Percentiles rank a stretch among this genome's conserved stretches.
Evolutionary conservation across 2,113 vertebrate species (phyloP).

Genomic region (Phaethon lepturus): DNA sequence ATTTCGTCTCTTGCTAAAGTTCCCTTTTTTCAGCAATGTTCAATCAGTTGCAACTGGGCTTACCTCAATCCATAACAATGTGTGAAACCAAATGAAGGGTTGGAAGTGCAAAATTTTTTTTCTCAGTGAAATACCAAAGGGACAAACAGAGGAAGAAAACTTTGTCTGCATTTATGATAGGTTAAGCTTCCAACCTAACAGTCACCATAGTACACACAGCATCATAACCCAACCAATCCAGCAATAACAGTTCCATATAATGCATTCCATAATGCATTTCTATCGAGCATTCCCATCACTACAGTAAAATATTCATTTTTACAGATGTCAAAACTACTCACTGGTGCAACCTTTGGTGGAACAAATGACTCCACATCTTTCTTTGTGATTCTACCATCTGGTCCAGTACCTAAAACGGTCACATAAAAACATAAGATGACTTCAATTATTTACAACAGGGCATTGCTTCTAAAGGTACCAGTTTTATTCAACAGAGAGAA

Average conservation of each 20-base stretch:
- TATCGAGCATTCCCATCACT: neutral
- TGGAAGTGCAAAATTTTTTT: neutral
- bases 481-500: neutral
- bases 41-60: neutral
- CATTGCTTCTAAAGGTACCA: neutral
- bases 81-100: neutral
- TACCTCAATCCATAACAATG: neutral
- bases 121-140: neutral
- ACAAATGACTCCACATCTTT: constrained; percentile 94
- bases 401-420: constrained; percentile 84
- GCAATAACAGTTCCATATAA: neutral
- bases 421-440: neutral
- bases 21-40: neutral
- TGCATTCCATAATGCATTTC: too few species aligned
- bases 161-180: neutral
- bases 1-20: too few species aligned
- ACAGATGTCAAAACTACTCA: constrained; percentile 74
- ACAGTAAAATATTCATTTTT: neutral
- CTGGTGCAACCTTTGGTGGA: constrained; percentile 85
- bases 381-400: constrained; percentile 93
- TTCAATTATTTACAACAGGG: neutral
- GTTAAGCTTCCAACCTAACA: neutral
- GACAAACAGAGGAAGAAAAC: neutral
- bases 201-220: neutral
- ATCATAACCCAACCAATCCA: neutral